Conservation (phyloP, 1,140 invertebrate genomes). For the Scaptodrosophila lebanonensis region DNA sequence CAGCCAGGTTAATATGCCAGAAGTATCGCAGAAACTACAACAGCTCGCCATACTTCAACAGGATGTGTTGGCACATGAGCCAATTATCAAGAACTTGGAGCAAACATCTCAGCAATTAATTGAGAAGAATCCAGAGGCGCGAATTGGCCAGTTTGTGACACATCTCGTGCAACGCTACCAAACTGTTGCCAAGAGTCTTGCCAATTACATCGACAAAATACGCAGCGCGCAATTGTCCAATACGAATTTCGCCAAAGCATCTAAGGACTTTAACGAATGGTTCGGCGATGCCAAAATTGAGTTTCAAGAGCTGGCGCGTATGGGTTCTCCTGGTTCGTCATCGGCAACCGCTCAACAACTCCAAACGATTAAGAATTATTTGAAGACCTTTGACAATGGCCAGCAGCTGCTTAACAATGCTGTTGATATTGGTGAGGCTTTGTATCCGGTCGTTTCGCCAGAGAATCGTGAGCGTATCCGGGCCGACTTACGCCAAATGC, state of each 20-base stretch:
- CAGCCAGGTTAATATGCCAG: conserved; percentile 83
- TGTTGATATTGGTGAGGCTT: conserved; percentile 89
- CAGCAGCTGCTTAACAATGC: conserved; percentile 87
- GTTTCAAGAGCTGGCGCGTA: conserved; percentile 72
- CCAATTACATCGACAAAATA: conserved; percentile 83
- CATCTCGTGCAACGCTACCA: conserved; percentile 88
- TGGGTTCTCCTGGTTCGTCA: conserved; percentile 73
- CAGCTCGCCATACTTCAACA: conserved; percentile 82
- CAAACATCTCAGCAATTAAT: conserved; percentile 85
- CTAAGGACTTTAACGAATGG: conserved; percentile 88
- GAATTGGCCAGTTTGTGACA: conserved; percentile 87
- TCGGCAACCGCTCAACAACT: conserved; percentile 72
- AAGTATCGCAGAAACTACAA: conserved; percentile 85
- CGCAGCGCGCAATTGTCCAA: conserved; percentile 83
- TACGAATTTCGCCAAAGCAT: conserved; percentile 82
- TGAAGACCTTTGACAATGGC: conserved; percentile 87
- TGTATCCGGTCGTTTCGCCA: conserved; percentile 91
- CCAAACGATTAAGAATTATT: conserved; percentile 78
- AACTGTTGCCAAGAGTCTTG: conserved; percentile 84
- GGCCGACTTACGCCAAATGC: conserved; percentile 86
- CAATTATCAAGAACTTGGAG: conserved; percentile 83
- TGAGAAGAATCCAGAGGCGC: conserved; percentile 87
- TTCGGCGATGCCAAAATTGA: conserved; percentile 83
- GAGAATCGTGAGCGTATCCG: conserved; percentile 91
- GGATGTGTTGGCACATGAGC: conserved; percentile 82